phyloP scores from a whole-genome alignment of 2,888 invertebrate genomes.

The Pseudanteris insignis region DNA sequence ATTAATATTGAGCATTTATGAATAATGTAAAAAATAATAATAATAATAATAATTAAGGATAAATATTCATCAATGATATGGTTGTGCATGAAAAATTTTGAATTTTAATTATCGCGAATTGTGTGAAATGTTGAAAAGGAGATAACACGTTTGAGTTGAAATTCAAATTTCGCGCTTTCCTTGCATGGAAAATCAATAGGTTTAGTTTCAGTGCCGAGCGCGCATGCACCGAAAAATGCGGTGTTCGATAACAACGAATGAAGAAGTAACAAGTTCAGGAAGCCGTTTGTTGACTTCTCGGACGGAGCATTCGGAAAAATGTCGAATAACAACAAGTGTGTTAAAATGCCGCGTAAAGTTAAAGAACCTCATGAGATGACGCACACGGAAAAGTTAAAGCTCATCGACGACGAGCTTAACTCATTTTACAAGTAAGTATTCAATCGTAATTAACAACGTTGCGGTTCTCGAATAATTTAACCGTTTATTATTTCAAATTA shows the following conservation, averaged over 20 bases:
- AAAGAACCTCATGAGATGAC: conserved; percentile 65
- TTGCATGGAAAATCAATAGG: conserved; percentile 20
- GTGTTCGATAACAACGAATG: conserved; percentile 17
- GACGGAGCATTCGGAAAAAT: conserved; percentile 40
- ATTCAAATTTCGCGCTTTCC: conserved; percentile 11
- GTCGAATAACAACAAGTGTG: conserved; percentile 57
- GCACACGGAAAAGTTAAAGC: conserved; percentile 61
- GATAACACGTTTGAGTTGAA: background rate
- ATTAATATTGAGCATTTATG: too few species aligned
- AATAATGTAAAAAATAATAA: too few species aligned
- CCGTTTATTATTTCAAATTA: too few species aligned
- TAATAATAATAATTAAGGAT: too few species aligned
- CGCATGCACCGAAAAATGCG: conserved; percentile 28
- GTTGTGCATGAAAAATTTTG: too few species aligned
- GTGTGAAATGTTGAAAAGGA: too few species aligned
- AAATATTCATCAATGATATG: too few species aligned
- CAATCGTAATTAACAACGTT: too few species aligned
- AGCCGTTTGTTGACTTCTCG: conserved; percentile 17
- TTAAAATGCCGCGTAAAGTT: conserved; percentile 58
- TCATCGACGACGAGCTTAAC: conserved; percentile 64
- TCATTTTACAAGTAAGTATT: conserved; percentile 61
- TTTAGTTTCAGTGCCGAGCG: conserved; percentile 1
- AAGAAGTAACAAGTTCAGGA: background rate
- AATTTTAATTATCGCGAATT: too few species aligned
- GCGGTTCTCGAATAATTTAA: too few species aligned